These are phyloP conservation scores for Tapirus terrestris DNA, from an alignment of 2,113 vertebrate genomes.

Conservation along the genomic window DNA sequence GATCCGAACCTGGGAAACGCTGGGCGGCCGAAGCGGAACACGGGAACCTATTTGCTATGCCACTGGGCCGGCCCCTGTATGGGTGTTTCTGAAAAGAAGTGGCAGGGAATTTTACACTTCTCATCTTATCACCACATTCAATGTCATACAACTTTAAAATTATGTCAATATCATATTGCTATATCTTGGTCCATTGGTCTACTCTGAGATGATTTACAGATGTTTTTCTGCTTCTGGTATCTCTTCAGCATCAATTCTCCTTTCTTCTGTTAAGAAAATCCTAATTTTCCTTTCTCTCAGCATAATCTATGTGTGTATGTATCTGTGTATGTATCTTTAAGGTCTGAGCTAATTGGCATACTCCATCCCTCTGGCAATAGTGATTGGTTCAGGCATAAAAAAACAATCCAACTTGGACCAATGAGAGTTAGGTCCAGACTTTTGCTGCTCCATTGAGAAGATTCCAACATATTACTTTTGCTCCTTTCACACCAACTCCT, in stretches of 20 bases:
- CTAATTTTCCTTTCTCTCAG: background rate
- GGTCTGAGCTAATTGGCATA: background rate
- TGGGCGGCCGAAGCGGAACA: no score
- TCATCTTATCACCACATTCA: background rate
- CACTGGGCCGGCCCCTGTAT: no score
- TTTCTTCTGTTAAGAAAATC: background rate
- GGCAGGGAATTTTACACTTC: background rate
- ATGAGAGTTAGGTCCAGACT: background rate
- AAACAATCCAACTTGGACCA: slow-evolving; percentile 11
- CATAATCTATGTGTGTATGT: background rate
- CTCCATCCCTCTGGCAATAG: no score
- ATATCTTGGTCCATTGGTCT: background rate
- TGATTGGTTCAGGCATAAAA: slow-evolving; percentile 12
- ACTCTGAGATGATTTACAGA: background rate
- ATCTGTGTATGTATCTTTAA: background rate
- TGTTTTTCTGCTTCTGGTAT: background rate
- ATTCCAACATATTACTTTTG: background rate
- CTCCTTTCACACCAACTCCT: background rate
- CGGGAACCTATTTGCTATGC: no score
- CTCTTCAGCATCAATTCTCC: background rate
- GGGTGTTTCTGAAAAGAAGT: background rate
- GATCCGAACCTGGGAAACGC: no score
- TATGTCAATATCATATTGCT: background rate
- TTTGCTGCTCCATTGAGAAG: background rate
- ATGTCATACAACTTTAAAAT: background rate